Conservation (phyloP, 2,113 vertebrate species). For the Hemichromis elongatus region DNA sequence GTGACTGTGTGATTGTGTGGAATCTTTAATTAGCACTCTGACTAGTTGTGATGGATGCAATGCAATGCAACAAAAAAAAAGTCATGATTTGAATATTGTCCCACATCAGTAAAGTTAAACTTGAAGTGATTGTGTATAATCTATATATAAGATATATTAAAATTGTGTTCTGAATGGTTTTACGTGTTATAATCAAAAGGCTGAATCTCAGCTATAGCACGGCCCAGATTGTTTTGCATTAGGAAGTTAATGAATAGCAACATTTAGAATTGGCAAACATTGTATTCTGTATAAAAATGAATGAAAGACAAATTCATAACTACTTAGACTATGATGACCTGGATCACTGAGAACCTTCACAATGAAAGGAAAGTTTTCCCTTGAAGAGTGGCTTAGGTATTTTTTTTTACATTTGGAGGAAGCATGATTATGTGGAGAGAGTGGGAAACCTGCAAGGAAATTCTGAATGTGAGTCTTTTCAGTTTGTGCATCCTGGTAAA, state of each 20-base stretch:
- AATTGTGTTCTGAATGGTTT: neutral
- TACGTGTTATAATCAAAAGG: neutral
- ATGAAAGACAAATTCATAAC: rapidly evolving
- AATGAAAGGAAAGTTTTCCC: neutral
- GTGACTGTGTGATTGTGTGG: neutral
- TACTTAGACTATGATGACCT: rapidly evolving
- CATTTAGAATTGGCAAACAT: neutral
- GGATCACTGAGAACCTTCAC: neutral
- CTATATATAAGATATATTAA: neutral
- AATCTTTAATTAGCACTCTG: neutral
- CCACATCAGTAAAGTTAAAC: neutral
- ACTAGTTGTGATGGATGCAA: neutral
- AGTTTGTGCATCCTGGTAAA: neutral
- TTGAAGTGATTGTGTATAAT: neutral
- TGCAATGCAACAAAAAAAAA: neutral
- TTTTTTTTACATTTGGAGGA: neutral
- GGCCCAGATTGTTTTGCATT: rapidly evolving
- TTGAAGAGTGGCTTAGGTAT: neutral
- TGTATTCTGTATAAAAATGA: neutral
- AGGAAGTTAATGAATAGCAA: neutral
- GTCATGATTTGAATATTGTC: rapidly evolving
- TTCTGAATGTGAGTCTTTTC: neutral
- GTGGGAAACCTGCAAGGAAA: neutral
- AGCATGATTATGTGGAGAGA: neutral
- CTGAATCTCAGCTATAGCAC: neutral